Conservation (phyloP, 2,797 vertebrate genomes). For the Notoglanidium macrostoma region DNA sequence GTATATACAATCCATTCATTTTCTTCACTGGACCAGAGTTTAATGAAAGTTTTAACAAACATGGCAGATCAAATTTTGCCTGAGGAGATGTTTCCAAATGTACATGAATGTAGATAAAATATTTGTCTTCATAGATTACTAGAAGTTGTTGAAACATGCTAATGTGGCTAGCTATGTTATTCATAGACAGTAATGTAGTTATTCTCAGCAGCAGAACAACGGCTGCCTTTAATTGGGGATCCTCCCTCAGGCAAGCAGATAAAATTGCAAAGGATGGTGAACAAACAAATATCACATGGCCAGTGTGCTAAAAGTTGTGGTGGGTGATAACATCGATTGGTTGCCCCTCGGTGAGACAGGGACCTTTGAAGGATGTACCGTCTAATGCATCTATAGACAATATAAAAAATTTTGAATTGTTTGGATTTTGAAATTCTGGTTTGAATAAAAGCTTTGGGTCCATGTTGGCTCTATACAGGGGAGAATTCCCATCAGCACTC, state of each 20-base stretch:
- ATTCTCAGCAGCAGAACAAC: background rate
- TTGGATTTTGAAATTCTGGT: background rate
- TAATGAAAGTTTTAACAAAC: background rate
- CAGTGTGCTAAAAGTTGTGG: background rate
- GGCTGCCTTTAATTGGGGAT: background rate
- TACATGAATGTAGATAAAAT: background rate
- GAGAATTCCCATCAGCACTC: background rate
- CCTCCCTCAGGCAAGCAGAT: background rate
- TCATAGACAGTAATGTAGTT: background rate
- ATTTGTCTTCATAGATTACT: background rate
- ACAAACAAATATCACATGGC: background rate
- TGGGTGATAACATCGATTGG: background rate
- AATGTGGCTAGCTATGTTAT: background rate
- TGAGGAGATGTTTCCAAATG: background rate
- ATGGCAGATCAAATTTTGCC: background rate
- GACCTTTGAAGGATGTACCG: background rate
- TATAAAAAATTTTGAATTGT: background rate
- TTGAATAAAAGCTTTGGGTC: slow-evolving; percentile 15
- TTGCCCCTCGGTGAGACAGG: background rate
- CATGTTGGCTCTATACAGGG: slow-evolving; percentile 26
- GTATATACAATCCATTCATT: background rate
- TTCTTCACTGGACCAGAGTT: background rate
- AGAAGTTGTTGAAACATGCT: background rate
- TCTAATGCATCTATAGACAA: background rate
- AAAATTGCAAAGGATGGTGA: background rate